phyloP scores from a whole-genome alignment of 2,113 vertebrate genomes.

The Ochotona curzoniae region DNA sequence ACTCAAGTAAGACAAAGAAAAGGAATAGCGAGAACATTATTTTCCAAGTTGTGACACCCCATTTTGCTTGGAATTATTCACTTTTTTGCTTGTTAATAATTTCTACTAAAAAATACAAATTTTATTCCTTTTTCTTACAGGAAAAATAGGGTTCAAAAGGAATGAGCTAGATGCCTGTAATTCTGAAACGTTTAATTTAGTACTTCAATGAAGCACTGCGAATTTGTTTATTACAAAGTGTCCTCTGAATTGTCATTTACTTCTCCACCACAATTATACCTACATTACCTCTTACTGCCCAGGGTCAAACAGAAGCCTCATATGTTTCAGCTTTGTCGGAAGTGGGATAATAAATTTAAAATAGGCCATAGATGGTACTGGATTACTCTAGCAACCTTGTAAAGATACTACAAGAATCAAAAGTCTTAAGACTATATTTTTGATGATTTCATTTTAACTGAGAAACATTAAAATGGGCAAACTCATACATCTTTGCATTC shows the following conservation, averaged over 20 bases:
- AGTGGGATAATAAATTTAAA: not conserved
- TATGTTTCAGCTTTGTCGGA: not conserved
- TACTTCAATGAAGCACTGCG: not conserved
- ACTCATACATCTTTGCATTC: not conserved
- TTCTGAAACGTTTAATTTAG: not conserved
- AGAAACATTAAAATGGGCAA: slow-evolving; percentile 13
- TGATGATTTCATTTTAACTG: not conserved
- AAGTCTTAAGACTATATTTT: not conserved
- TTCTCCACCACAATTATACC: too few relatives aligned
- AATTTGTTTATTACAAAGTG: not conserved
- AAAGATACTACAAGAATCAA: not conserved
- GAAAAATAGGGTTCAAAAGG: not conserved
- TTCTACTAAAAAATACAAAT: not conserved
- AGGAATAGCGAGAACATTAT: not conserved
- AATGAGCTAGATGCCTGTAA: not conserved
- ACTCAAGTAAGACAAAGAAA: not conserved
- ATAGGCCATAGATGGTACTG: not conserved
- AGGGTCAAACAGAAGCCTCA: not conserved
- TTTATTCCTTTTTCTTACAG: not conserved
- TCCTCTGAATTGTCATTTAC: not conserved
- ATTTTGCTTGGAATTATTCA: not conserved
- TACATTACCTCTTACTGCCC: not conserved
- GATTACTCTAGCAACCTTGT: not conserved
- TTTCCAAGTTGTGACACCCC: not conserved
- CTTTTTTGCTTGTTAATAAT: not conserved